phyloP scores from a whole-genome alignment of 2,113 vertebrate species.

The Haliaeetus leucogaster region DNA sequence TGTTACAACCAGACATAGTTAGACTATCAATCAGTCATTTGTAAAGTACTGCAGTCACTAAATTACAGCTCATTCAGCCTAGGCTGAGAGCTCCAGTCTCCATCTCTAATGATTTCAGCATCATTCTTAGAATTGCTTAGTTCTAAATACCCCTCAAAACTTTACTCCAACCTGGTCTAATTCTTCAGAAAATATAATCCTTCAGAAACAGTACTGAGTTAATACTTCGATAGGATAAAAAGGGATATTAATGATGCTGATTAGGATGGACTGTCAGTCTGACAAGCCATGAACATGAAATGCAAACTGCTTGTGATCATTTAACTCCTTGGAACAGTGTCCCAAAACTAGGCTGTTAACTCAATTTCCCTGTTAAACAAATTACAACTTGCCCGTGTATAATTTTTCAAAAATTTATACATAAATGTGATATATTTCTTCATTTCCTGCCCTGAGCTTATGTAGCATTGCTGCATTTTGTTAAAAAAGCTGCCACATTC shows the following conservation, averaged over 20 bases:
- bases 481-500: not conserved
- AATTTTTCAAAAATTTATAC: not conserved
- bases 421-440: not conserved
- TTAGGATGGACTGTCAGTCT: conserved; percentile 6
- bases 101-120: not conserved
- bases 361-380: not conserved
- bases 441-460: not conserved
- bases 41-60: not conserved
- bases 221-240: conserved; percentile 12
- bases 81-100: not conserved
- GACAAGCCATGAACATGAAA: not conserved
- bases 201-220: not conserved
- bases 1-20: not conserved
- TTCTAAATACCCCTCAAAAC: not conserved
- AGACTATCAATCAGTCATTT: not conserved
- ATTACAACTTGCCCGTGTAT: not conserved
- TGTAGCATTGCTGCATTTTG: not conserved
- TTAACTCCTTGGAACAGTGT: not conserved
- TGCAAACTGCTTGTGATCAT: conserved; percentile 2
- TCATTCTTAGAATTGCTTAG: not conserved
- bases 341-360: not conserved
- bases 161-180: not conserved
- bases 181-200: conserved; percentile 26
- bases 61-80: not conserved
- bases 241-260: conserved; percentile 22